These are phyloP conservation scores for Cynopterus brachyotis DNA, from an alignment of 2,113 vertebrate species.

Conservation along the genomic window DNA sequence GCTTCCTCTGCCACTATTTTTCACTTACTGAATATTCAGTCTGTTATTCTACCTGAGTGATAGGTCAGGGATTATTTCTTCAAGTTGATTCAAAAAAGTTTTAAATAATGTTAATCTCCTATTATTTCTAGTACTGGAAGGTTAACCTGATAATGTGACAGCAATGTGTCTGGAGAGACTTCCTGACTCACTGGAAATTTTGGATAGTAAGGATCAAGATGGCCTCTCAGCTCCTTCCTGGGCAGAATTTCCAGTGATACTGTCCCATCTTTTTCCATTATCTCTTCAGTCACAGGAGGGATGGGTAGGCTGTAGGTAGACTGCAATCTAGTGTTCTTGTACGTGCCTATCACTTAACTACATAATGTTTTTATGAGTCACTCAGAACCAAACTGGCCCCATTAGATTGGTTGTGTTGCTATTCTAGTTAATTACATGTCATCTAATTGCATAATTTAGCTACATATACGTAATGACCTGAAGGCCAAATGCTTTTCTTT, in stretches of 20 bases:
- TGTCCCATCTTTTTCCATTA: not conserved
- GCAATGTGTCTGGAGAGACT: not conserved
- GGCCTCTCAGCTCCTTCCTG: not conserved
- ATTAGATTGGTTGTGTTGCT: slow-evolving; percentile 57
- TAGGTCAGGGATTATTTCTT: not conserved
- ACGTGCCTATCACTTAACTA: slow-evolving; percentile 50
- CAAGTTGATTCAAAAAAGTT: not conserved
- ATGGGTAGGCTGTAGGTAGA: slow-evolving; percentile 9
- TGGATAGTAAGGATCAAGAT: slow-evolving; percentile 27
- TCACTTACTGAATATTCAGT: not conserved
- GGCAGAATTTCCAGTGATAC: not conserved
- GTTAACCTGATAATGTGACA: not conserved
- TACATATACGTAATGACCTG: slow-evolving; percentile 51
- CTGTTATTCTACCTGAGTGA: not conserved
- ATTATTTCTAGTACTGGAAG: not conserved
- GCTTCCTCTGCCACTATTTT: not conserved
- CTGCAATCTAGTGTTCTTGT: not conserved
- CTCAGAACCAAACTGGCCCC: slow-evolving; percentile 48
- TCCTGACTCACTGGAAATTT: not conserved
- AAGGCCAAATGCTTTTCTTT: slow-evolving; percentile 67
- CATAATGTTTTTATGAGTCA: slow-evolving; percentile 60
- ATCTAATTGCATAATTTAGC: slow-evolving; percentile 70
- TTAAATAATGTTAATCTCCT: not conserved
- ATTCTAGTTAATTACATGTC: slow-evolving; percentile 69
- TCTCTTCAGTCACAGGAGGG: not conserved